Evolutionary conservation across 2,888 invertebrate genomes (phyloP), one percentile per base, ranked within the genome.

Genomic region (Alsophila aescularia): DNA sequence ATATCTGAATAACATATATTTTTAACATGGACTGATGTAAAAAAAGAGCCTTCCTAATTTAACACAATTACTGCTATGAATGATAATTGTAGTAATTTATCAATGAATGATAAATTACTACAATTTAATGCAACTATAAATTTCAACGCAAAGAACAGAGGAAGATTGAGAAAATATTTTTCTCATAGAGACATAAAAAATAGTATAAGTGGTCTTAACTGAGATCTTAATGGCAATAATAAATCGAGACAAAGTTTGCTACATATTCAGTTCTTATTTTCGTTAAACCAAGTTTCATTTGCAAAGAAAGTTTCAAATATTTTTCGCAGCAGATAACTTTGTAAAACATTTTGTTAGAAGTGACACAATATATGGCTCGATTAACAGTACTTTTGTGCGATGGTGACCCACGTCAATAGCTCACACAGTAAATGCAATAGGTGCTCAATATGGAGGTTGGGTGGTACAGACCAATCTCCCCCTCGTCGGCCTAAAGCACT

Each of bases 401-500:
- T 55, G 37, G 41, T 49, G 37, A 47, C 15, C 47, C 35, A 39
- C 29, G 43, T 36, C 40, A 55, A 53, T 50, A 36, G 14, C 37
- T 44, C 29, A 47, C 39, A 54, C 37, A 64, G 53, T 51, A 54
- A 54, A 56, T 67, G 62, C 60, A 67, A 66, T 68, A 74, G 62
- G 61, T 64, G 65, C 63, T 66, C 69, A 72, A 75, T 77, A 72
- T 72, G 67, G 61, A 62, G 60, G 58, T 62, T 60, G 67, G 68
- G 41, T 45, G 53, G 49, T 41, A 35, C 37, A 71, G 59, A 63
- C 70, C 67, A 71, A 70, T 70, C 72, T 71, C 69, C 72, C 66
- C 52, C 62, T 66, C 53, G 24, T 43, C 59, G 36, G 67, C 67
- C 72, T 78, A 77, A 76, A 80, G 79, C 79, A 67, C 73, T 79